Conservation (phyloP, 1,140 invertebrate species). For the Metaphire vulgaris region DNA sequence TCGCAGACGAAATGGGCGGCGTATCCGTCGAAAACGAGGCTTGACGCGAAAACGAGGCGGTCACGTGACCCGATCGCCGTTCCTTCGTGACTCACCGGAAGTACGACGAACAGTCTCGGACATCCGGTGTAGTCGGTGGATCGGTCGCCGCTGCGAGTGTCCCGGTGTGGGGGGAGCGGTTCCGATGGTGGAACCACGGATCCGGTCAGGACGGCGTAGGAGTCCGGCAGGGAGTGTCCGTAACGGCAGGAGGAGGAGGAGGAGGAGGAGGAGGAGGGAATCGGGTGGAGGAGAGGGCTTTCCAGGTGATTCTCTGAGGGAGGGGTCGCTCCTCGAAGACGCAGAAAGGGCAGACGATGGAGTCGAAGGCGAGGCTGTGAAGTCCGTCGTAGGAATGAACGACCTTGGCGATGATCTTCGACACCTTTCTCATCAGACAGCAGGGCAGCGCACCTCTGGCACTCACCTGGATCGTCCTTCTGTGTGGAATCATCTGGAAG, state of each 20-base stretch:
- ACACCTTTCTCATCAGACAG: conserved; percentile 25
- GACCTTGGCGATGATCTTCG: conserved; percentile 12
- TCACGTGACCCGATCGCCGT: conserved; percentile 16
- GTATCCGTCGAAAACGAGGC: conserved; percentile 26
- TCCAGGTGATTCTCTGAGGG: conserved; percentile 13
- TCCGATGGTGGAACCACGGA: not conserved
- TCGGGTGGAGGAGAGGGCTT: conserved; percentile 11
- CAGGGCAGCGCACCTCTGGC: conserved; percentile 27
- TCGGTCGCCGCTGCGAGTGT: not conserved
- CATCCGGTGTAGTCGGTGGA: conserved; percentile 24
- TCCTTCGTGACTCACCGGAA: conserved; percentile 28
- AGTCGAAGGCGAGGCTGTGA: conserved; percentile 14
- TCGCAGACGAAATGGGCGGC: conserved; percentile 29
- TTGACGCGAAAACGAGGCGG: conserved; percentile 18
- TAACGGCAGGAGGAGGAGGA: conserved; percentile 21
- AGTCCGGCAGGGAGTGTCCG: conserved; percentile 11
- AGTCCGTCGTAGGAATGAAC: conserved; percentile 23
- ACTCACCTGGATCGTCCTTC: conserved; percentile 14
- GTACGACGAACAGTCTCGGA: conserved; percentile 26
- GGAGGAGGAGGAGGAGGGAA: no score
- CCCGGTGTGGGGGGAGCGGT: not conserved
- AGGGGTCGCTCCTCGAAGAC: not conserved
- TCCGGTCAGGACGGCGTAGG: not conserved
- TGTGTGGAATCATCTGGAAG: conserved; percentile 27
- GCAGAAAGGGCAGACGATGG: conserved; percentile 23